Conservation (phyloP, 2,888 invertebrate species). For the Rhagophthalmus giganteus region DNA sequence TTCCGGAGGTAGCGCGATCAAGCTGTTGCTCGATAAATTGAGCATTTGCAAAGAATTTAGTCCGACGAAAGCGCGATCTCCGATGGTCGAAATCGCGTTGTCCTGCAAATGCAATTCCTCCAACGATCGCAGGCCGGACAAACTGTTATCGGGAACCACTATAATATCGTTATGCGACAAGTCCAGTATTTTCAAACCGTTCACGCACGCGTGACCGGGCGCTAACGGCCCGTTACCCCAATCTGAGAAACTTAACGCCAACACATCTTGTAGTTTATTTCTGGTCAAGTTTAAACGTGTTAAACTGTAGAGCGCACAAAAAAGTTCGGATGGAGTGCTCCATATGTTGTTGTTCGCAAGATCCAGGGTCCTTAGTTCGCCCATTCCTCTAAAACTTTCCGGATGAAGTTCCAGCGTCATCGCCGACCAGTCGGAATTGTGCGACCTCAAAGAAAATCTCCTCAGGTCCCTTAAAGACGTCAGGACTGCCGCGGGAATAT, state of each 20-base stretch:
- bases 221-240: constrained; percentile 70
- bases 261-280: constrained; percentile 77
- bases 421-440: constrained; percentile 79
- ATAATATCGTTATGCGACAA: constrained; percentile 75
- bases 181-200: constrained; percentile 70
- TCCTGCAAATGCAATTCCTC: constrained; percentile 72
- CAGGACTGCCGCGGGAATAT: constrained; percentile 71
- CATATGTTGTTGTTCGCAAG: constrained; percentile 77
- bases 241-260: constrained; percentile 74
- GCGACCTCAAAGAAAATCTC: constrained; percentile 70
- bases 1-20: constrained; percentile 77
- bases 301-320: constrained; percentile 72
- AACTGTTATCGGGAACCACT: constrained; percentile 69
- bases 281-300: constrained; percentile 72
- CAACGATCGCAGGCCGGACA: constrained; percentile 71
- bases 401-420: constrained; percentile 76
- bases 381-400: constrained; percentile 71
- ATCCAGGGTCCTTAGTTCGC: constrained; percentile 68
- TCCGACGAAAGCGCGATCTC: constrained; percentile 74
- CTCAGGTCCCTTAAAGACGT: constrained; percentile 68
- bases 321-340: constrained; percentile 71
- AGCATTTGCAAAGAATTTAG: constrained; percentile 69
- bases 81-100: constrained; percentile 74
- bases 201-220: constrained; percentile 64
- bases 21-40: constrained; percentile 77